Evolutionary conservation across 2,113 vertebrate genomes (phyloP).

Genomic region (Zosterops hypoxanthus): DNA sequence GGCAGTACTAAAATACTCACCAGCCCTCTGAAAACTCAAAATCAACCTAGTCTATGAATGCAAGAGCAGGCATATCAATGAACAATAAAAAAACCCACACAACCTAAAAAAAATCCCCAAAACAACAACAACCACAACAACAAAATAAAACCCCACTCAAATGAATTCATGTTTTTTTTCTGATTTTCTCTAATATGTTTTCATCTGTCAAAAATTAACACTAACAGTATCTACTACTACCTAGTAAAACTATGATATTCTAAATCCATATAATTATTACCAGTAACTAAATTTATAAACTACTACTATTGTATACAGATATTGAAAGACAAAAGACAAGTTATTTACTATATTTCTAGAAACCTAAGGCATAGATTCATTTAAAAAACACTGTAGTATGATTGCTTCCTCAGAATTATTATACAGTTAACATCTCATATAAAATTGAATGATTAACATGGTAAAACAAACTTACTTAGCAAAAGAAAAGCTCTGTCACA

Average conservation of each 20-base stretch:
- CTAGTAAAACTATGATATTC: not conserved
- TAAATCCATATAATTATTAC: not conserved
- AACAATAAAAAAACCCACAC: fast-evolving
- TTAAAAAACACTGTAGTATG: not conserved
- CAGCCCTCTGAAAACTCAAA: not conserved
- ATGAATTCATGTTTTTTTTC: not conserved
- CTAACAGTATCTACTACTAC: not conserved
- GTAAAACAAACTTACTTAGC: conserved; percentile 27
- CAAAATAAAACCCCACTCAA: not conserved
- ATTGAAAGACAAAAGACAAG: not conserved
- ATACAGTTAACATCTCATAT: not conserved
- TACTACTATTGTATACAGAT: not conserved
- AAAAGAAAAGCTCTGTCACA: conserved; percentile 42
- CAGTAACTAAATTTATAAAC: not conserved
- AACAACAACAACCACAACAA: not conserved
- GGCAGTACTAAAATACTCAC: not conserved
- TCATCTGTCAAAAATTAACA: not conserved
- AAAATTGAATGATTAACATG: conserved; percentile 5
- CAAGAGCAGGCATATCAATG: not conserved
- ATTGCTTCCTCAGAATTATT: not conserved
- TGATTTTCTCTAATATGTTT: not conserved
- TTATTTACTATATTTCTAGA: not conserved
- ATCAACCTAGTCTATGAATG: not conserved
- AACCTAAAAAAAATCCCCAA: not conserved
- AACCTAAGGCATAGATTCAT: not conserved